Evolutionary conservation across 2,797 vertebrate species (phyloP).

Genomic region (Crocodylus rhombifer): DNA sequence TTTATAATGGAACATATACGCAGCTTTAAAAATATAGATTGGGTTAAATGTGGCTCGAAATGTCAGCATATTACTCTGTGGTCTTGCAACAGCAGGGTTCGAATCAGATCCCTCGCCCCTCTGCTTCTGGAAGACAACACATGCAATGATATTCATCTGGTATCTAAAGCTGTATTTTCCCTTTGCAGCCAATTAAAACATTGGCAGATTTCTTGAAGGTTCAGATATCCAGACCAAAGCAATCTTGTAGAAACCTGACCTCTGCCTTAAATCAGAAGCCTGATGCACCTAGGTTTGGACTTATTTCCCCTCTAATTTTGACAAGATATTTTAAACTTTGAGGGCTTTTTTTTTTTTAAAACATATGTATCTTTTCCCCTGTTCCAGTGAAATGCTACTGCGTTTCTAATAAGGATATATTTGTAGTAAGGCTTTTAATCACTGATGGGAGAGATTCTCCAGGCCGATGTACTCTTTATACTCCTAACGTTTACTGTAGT

Average conservation of each 20-base stretch:
- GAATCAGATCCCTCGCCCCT: constrained; percentile 62
- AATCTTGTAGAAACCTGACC: constrained; percentile 67
- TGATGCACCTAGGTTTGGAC: constrained; percentile 61
- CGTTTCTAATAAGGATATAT: background rate
- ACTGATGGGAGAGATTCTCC: background rate
- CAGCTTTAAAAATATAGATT: constrained; percentile 60
- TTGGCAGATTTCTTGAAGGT: constrained; percentile 58
- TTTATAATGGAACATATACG: constrained; percentile 60
- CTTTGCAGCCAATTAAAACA: constrained; percentile 63
- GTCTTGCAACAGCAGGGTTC: constrained; percentile 65
- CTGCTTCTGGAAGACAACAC: constrained; percentile 61
- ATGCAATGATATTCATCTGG: constrained; percentile 44
- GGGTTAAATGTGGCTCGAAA: constrained; percentile 56
- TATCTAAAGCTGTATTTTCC: constrained; percentile 57
- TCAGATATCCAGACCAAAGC: constrained; percentile 46
- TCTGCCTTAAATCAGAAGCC: constrained; percentile 48
- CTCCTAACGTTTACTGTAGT: background rate
- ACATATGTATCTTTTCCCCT: background rate
- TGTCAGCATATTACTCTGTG: constrained; percentile 73
- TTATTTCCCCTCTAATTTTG: constrained; percentile 33
- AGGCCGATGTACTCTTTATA: background rate
- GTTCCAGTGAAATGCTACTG: background rate
- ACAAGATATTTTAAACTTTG: background rate
- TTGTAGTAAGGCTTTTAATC: background rate
- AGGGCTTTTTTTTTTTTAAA: background rate